Base-by-base conservation (phyloP, 1,140 invertebrate species). In the Nebria ingens region DNA sequence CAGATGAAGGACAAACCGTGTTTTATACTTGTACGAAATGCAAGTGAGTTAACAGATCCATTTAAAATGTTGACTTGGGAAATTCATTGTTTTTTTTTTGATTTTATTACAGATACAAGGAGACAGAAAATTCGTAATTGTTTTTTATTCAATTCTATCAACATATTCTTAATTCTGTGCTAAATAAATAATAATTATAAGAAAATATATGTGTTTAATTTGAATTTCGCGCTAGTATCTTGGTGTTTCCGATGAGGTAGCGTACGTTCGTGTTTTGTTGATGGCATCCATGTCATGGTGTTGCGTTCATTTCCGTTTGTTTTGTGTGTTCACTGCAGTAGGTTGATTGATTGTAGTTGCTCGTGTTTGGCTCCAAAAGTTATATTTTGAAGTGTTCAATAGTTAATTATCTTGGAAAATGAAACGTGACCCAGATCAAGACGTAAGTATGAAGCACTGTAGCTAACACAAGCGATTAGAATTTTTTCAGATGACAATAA, bases 1-100 rank as follows among this genome's bases (percentile, higher is more conserved):
- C 94, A 29, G 96, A 99, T 84, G 96, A 99, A 87, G 96, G 96
- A 0, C 96, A 98, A 73, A 98, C 96, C 12, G 91, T 99, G 2
- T 98, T 98, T 73, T 99, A 94, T 61, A 94, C 91, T 2, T 99
- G 96, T 76, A 82, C 86, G 19, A 87, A 90, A 65, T 99, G 96
- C 89, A 88, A 88, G 25, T 34, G n/a, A n/a, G n/a, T n/a, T n/a
- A n/a, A n/a, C n/a, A n/a, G n/a, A n/a, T n/a, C n/a, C n/a, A n/a
- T n/a, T n/a, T n/a, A n/a, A n/a, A n/a, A n/a, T n/a, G n/a, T n/a
- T n/a, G n/a, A n/a, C n/a, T n/a, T n/a, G n/a, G n/a, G n/a, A n/a
- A n/a, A n/a, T n/a, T n/a, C n/a, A n/a, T n/a, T n/a, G n/a, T n/a
- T n/a, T n/a, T n/a, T n/a, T n/a, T n/a, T n/a, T n/a, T n/a, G n/a